Base-by-base conservation (phyloP, 2,113 vertebrate species). In the Gadus macrocephalus region DNA sequence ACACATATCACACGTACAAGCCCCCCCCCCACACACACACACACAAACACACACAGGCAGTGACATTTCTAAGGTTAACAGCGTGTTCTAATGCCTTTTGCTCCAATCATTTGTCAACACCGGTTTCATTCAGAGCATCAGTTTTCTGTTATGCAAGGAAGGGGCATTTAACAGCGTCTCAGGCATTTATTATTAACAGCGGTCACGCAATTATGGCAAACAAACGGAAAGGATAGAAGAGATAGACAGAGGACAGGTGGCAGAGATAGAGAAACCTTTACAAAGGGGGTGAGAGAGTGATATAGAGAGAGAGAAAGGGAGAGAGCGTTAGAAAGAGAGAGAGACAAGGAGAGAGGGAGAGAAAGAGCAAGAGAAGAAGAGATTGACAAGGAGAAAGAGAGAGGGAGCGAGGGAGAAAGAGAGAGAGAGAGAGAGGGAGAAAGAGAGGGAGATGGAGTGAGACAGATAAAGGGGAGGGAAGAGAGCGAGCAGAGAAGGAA, bases 111-210 rank as follows among this genome's bases (percentile, higher is more conserved):
- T 86, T 85, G 85, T 88, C 87, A 85, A 79, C 82, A 85, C 86
- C 82, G 78, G 73, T 73, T 71, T 72, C 73, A 58, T 80, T 35
- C 74, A 84, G 78, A 72, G 70, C 74, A 76, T 75, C 83, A 75
- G 72, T 76, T 85, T 63, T 64, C 76, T 86, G 83, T 84, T 83
- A 74, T 80, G 79, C 82, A 70, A 66, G 62, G 72, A 27, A 69
- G 62, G 85, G 85, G 76, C 85, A 88, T 86, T 87, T 87, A 77
- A 82, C 80, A 85, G 83, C 82, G 76, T 71, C 63, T 7, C 69
- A 62, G 76, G 35, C 81, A 80, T 89, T 80, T 60, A 89, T 88
- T 86, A 88, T 90, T 86, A 86, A 90, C 78, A 68, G 75, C 70
- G 69, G 79, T 81, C 85, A 78, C 49, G 63, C 69, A 75, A 82